Evolutionary conservation across 2,888 invertebrate genomes (phyloP).

Genomic region (Dryocosmus kuriphilus): DNA sequence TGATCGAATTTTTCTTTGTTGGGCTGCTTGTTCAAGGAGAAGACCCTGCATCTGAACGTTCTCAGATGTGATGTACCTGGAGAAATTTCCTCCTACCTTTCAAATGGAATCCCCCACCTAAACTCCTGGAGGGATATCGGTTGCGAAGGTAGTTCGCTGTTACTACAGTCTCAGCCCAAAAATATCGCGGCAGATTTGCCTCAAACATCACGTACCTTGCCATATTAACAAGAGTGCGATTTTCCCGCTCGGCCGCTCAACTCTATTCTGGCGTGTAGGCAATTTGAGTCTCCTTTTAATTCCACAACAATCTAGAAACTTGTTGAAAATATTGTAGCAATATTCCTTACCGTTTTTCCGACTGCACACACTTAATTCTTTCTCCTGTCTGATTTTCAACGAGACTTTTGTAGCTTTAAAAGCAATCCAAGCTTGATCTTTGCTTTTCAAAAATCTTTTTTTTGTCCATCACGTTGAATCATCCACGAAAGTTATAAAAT

Average conservation of each 20-base stretch:
- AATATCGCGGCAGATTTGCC: too few relatives aligned
- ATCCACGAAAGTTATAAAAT: too few relatives aligned
- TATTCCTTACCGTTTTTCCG: conserved; percentile 52
- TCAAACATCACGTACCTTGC: too few relatives aligned
- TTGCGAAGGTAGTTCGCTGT: conserved; percentile 36
- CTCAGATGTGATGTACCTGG: conserved; percentile 30
- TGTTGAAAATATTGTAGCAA: conserved; percentile 29
- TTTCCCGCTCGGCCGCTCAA: conserved; percentile 23
- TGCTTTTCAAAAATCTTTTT: too few relatives aligned
- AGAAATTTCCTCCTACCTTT: conserved; percentile 7
- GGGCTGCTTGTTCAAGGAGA: neutral
- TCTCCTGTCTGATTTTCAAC: too few relatives aligned
- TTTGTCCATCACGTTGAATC: too few relatives aligned
- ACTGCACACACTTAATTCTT: too few relatives aligned
- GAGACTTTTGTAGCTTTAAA: neutral
- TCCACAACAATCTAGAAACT: too few relatives aligned
- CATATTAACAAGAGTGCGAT: too few relatives aligned
- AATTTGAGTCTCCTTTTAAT: conserved; percentile 9
- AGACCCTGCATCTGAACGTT: conserved; percentile 39
- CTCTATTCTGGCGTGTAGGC: conserved; percentile 40
- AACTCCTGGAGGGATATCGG: conserved; percentile 18
- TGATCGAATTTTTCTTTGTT: conserved; percentile 22
- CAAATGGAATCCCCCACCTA: conserved; percentile 14
- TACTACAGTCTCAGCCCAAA: too few relatives aligned
- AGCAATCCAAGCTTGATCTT: too few relatives aligned